Percentiles rank a stretch among this genome's conserved stretches.
Evolutionary conservation across 2,113 vertebrate genomes (phyloP).

Genomic region (Cheilinus undulatus): DNA sequence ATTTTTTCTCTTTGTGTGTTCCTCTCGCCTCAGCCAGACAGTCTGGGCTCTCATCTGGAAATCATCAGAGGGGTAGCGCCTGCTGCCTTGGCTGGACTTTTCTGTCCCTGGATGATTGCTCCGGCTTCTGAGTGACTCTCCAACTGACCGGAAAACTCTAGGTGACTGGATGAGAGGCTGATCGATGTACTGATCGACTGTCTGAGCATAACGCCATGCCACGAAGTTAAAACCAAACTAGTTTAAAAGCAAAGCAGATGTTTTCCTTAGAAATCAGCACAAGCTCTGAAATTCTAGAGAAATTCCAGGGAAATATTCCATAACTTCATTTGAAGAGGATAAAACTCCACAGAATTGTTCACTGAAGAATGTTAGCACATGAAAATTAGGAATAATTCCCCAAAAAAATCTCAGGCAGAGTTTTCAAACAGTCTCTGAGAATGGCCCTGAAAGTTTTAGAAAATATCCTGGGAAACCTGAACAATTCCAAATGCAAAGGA

Average conservation of each 20-base stretch:
- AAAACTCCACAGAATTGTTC: too few relatives aligned
- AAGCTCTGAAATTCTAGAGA: too few relatives aligned
- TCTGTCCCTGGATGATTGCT: slow-evolving; percentile 40
- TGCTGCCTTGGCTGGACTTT: slow-evolving; percentile 56
- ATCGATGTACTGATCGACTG: neutral
- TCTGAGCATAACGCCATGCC: neutral
- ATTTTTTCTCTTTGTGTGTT: slow-evolving; percentile 8
- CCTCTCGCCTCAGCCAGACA: slow-evolving; percentile 33
- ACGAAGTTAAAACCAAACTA: slow-evolving; percentile 7
- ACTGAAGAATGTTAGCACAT: too few relatives aligned
- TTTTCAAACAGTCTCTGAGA: too few relatives aligned
- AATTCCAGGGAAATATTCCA: too few relatives aligned
- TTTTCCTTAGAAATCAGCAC: neutral
- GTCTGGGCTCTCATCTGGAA: slow-evolving; percentile 79
- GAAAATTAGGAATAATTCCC: too few relatives aligned
- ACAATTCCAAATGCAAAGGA: too few relatives aligned
- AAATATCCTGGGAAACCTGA: too few relatives aligned
- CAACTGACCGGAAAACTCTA: slow-evolving; percentile 9
- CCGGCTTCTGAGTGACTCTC: slow-evolving; percentile 26
- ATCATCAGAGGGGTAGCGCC: slow-evolving; percentile 62
- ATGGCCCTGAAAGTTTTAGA: too few relatives aligned
- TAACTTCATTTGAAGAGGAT: too few relatives aligned
- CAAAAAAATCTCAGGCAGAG: too few relatives aligned
- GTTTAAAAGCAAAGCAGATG: neutral
- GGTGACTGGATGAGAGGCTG: neutral